These are phyloP conservation scores for Chanos chanos DNA, from an alignment of 2,797 vertebrate species.

Conservation along the genomic window DNA sequence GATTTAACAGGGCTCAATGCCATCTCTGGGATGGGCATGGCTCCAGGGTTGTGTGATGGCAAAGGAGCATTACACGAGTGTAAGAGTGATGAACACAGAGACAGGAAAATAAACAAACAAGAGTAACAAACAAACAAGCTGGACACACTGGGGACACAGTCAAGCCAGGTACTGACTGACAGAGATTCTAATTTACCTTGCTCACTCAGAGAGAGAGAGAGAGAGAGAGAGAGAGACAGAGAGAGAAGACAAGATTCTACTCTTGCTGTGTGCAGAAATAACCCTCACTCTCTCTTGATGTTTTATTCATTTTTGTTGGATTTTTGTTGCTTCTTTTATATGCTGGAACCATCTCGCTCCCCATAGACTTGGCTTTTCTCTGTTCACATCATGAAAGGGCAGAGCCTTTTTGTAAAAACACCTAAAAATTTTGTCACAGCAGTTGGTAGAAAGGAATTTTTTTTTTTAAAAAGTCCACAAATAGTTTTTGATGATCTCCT, in stretches of 20 bases:
- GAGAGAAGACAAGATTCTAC: not conserved
- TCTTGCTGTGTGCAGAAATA: slow-evolving; percentile 11
- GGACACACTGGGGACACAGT: slow-evolving; percentile 1
- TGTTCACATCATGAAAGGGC: not conserved
- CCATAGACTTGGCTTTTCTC: slow-evolving; percentile 1
- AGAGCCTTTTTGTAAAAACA: too few species aligned
- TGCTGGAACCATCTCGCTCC: slow-evolving; percentile 5
- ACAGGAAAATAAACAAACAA: slow-evolving; percentile 6
- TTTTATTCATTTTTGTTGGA: slow-evolving; percentile 38
- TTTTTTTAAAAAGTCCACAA: not conserved
- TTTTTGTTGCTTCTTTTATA: slow-evolving; percentile 14
- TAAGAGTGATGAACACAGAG: not conserved
- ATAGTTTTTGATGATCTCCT: not conserved
- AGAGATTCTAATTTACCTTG: not conserved
- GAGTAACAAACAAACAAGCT: slow-evolving; percentile 30
- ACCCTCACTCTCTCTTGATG: slow-evolving; percentile 24
- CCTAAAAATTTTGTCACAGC: too few species aligned
- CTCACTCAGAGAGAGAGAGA: not conserved
- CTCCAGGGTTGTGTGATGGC: slow-evolving; percentile 56
- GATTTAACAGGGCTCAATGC: slow-evolving; percentile 77
- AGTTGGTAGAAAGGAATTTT: too few species aligned
- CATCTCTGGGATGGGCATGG: slow-evolving; percentile 81
- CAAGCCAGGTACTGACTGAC: too few species aligned
- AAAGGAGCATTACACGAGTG: slow-evolving; percentile 63
- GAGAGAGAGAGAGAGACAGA: not conserved